Percentiles rank a stretch among this genome's conserved stretches.
These are phyloP conservation scores for Ganaspis brasiliensis DNA, from an alignment of 2,888 invertebrate genomes.

Conservation along the genomic window DNA sequence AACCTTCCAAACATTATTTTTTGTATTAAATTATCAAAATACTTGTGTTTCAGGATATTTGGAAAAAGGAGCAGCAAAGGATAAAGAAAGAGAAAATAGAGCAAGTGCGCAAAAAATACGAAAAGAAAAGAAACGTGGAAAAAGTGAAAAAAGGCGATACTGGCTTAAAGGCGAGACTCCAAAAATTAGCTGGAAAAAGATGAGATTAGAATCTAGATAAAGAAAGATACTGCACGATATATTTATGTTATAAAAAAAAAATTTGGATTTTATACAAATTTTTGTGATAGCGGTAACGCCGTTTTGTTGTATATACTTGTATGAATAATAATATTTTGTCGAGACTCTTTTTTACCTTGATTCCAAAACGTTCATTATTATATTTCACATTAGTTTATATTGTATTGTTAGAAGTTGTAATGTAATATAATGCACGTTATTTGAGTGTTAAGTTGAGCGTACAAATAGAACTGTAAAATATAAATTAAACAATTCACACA, in stretches of 20 bases:
- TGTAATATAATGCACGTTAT: conserved; percentile 5
- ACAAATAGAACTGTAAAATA: conserved; percentile 17
- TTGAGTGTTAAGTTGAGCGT: conserved; percentile 24
- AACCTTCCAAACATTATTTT: too few species aligned
- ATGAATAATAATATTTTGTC: background rate
- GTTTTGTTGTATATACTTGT: conserved; percentile 5
- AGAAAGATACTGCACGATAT: background rate
- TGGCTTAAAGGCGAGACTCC: conserved; percentile 85
- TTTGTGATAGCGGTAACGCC: conserved; percentile 11
- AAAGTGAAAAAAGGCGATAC: conserved; percentile 83
- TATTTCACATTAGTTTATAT: background rate
- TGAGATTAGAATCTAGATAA: background rate
- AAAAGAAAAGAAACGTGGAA: conserved; percentile 65
- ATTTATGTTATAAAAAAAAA: background rate
- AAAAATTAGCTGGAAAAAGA: conserved; percentile 81
- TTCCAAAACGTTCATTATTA: background rate
- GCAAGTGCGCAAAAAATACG: conserved; percentile 68
- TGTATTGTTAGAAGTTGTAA: background rate
- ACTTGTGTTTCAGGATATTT: conserved; percentile 87
- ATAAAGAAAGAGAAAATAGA: conserved; percentile 86
- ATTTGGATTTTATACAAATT: conserved; percentile 6
- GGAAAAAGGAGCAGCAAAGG: conserved; percentile 94
- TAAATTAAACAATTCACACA: background rate
- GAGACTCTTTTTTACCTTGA: background rate
- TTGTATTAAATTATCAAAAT: too few species aligned